phyloP scores from a whole-genome alignment of 2,888 invertebrate species.

The Geotrupes spiniger region DNA sequence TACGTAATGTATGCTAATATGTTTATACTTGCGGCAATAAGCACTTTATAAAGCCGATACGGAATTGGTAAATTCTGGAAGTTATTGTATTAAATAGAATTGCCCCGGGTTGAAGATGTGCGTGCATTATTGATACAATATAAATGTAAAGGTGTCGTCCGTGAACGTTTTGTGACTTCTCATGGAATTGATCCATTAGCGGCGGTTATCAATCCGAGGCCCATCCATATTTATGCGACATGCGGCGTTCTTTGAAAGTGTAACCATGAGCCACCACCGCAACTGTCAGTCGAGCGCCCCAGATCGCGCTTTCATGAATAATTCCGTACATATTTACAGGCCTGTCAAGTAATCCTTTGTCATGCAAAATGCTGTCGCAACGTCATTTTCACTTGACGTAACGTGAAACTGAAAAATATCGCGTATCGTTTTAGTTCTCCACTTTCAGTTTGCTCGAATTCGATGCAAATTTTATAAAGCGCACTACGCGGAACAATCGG shows the following conservation, averaged over 20 bases:
- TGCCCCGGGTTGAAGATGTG: conserved; percentile 6
- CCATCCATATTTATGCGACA: conserved; percentile 44
- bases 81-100: conserved; percentile 21
- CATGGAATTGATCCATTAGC: conserved; percentile 31
- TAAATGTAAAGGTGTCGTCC: too few relatives aligned
- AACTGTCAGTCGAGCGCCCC: conserved; percentile 46
- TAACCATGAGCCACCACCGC: conserved; percentile 46
- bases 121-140: neutral
- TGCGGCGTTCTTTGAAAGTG: conserved; percentile 48
- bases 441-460: conserved; percentile 26
- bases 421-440: conserved; percentile 32
- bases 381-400: conserved; percentile 51
- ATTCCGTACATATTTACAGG: conserved; percentile 53
- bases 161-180: conserved; percentile 13
- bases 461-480: conserved; percentile 32
- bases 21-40: conserved; percentile 46
- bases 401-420: conserved; percentile 45
- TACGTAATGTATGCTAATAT: conserved; percentile 51
- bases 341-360: conserved; percentile 53
- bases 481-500: neutral
- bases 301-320: conserved; percentile 53
- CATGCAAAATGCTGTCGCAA: conserved; percentile 53
- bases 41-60: conserved; percentile 33
- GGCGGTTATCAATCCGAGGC: conserved; percentile 26
- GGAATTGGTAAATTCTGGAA: conserved; percentile 33